Percentiles rank a stretch among this genome's conserved stretches.
Evolutionary conservation across 2,797 vertebrate genomes (phyloP).

Genomic region (Zenarchopterus dispar): DNA sequence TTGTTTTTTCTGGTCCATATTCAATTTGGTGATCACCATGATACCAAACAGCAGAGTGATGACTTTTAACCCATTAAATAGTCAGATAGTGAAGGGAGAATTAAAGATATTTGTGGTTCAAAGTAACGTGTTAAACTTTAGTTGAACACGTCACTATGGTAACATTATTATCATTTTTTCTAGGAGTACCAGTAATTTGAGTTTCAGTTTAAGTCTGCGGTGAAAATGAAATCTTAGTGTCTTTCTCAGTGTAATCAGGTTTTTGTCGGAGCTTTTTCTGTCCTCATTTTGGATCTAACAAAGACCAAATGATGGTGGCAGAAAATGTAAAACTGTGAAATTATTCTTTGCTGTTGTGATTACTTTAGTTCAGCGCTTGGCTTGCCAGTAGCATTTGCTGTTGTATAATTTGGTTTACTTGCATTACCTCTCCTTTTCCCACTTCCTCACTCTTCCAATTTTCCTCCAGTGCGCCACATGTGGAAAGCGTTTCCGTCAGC

Average conservation of each 20-base stretch:
- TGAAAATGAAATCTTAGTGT: slow-evolving; percentile 38
- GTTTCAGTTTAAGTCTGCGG: slow-evolving; percentile 34
- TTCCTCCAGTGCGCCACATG: slow-evolving; percentile 78
- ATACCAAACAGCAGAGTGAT: no score
- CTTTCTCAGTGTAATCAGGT: slow-evolving; percentile 41
- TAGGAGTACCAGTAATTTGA: slow-evolving; percentile 17
- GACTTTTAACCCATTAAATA: no score
- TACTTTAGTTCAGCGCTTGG: slow-evolving; percentile 10
- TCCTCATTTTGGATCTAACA: slow-evolving; percentile 30
- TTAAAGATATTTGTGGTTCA: no score
- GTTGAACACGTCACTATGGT: no score
- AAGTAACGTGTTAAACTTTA: no score
- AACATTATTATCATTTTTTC: no score
- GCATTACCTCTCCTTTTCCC: neutral
- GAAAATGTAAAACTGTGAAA: neutral
- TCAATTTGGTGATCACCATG: no score
- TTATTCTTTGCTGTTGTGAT: slow-evolving; percentile 18
- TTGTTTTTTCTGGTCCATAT: no score
- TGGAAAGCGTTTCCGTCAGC: slow-evolving; percentile 85
- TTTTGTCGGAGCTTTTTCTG: slow-evolving; percentile 26
- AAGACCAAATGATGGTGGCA: slow-evolving; percentile 11
- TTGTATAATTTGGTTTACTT: slow-evolving; percentile 6
- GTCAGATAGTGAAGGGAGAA: no score
- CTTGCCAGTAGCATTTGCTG: slow-evolving; percentile 10
- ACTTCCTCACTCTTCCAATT: neutral